These are phyloP conservation scores for Sycophila texana DNA, from an alignment of 2,888 invertebrate species.

Conservation along the genomic window DNA sequence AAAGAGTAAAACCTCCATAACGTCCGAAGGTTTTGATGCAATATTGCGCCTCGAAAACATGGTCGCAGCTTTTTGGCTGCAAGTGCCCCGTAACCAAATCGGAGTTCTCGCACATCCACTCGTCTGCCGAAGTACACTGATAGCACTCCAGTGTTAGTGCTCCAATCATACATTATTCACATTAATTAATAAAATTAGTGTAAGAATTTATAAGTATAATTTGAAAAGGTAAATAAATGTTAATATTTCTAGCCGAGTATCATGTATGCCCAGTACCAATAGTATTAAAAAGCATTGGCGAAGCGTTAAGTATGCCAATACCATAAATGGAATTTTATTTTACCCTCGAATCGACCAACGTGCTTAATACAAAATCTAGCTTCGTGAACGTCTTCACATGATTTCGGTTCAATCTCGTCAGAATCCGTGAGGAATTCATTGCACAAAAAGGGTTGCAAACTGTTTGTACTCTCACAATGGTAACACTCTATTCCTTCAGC, in stretches of 20 bases:
- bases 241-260: too few relatives aligned
- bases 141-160: conserved; percentile 81
- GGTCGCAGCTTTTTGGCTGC: conserved; percentile 81
- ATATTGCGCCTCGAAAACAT: conserved; percentile 87
- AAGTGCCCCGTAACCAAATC: conserved; percentile 81
- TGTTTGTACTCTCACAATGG: conserved; percentile 91
- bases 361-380: conserved; percentile 95
- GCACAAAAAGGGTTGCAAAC: conserved; percentile 87
- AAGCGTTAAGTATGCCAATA: too few relatives aligned
- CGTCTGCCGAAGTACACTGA: conserved; percentile 85
- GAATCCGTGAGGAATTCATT: conserved; percentile 85
- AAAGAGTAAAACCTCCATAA: conserved; percentile 68
- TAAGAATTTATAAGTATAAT: conserved; percentile 10
- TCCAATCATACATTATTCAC: conserved; percentile 56
- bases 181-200: conserved; percentile 13
- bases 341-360: conserved; percentile 93
- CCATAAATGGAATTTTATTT: conserved; percentile 56
- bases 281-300: neutral
- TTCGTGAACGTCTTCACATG: conserved; percentile 88
- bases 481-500: conserved; percentile 87
- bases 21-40: conserved; percentile 84
- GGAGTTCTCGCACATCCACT: conserved; percentile 80
- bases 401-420: conserved; percentile 81
- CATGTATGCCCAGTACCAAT: neutral
- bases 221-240: neutral